phyloP scores from a whole-genome alignment of 2,113 vertebrate species.

The Phocoena sinus region DNA sequence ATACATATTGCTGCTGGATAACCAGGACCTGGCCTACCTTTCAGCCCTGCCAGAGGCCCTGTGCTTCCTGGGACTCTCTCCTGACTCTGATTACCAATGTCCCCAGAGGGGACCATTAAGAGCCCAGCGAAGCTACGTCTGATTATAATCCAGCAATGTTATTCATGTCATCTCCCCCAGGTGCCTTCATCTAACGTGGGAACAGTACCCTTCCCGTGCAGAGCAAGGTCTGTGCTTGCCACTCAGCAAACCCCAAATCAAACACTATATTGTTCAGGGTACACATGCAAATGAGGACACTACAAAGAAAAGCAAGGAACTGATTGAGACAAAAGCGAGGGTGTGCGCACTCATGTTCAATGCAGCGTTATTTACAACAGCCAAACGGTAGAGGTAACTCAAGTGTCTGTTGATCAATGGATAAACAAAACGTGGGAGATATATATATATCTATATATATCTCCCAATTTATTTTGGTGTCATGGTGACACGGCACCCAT shows the following conservation, averaged over 20 bases:
- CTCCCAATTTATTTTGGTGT: background rate
- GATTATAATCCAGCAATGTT: too few species aligned
- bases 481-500: background rate
- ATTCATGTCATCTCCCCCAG: background rate
- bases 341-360: background rate
- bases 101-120: background rate
- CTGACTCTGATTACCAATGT: background rate
- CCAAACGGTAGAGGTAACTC: background rate
- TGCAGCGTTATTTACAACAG: background rate
- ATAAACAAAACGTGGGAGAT: background rate
- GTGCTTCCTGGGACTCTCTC: background rate
- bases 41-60: background rate
- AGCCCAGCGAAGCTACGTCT: background rate
- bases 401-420: fast-evolving
- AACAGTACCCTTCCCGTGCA: background rate
- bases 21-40: background rate
- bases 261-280: background rate
- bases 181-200: background rate
- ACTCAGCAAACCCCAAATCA: background rate
- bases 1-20: background rate
- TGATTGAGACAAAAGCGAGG: background rate
- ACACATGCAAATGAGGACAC: too few species aligned
- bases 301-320: background rate
- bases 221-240: background rate
- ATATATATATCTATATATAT: background rate